phyloP scores from a whole-genome alignment of 2,113 vertebrate species.

The Pseudopodoces humilis region DNA sequence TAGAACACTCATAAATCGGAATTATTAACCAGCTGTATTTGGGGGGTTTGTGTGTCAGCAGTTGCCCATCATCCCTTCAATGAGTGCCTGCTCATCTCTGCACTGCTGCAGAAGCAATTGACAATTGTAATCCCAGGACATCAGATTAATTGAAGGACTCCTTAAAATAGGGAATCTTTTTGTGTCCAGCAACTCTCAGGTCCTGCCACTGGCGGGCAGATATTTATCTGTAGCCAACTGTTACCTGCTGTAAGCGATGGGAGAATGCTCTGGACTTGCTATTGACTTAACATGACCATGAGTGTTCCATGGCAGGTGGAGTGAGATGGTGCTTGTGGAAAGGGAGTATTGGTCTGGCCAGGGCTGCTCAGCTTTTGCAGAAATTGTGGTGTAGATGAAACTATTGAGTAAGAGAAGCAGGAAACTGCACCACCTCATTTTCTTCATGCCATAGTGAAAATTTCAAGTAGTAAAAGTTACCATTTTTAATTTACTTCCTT shows the following conservation, averaged over 20 bases:
- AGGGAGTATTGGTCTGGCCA: not conserved
- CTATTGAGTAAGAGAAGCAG: not conserved
- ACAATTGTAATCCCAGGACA: not conserved
- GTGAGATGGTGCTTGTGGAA: not conserved
- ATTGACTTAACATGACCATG: not conserved
- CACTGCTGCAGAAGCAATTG: not conserved
- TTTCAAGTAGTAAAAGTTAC: not conserved
- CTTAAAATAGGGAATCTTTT: not conserved
- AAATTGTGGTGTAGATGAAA: not conserved
- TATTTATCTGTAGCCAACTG: not conserved
- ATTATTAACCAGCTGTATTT: fast-evolving
- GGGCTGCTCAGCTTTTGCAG: not conserved
- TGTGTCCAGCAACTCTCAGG: not conserved
- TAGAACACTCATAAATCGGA: fast-evolving
- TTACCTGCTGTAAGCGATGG: not conserved
- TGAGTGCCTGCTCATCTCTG: not conserved
- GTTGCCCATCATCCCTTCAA: not conserved
- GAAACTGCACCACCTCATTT: not conserved
- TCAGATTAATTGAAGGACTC: not conserved
- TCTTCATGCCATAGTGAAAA: not conserved
- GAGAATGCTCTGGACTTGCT: not conserved
- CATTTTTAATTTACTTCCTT: not conserved
- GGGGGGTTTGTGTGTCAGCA: not conserved
- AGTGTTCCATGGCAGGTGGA: not conserved
- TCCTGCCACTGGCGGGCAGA: not conserved